A percentile compares a stretch with the other conserved stretches of the same genome.
Evolutionary conservation across 2,113 vertebrate genomes (phyloP).

Genomic region (cat (Felis catus)): DNA sequence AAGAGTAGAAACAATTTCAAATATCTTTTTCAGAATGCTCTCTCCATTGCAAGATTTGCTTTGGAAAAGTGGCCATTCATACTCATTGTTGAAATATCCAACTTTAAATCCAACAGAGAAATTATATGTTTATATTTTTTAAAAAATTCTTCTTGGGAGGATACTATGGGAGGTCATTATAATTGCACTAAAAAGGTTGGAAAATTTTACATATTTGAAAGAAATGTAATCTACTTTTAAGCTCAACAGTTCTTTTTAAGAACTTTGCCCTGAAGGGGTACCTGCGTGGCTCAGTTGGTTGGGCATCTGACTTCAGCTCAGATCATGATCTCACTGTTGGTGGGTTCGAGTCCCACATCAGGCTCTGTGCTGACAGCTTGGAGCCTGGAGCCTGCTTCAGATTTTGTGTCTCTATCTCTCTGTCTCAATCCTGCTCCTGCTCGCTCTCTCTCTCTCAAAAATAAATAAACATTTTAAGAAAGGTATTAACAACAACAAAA

Average conservation of each 20-base stretch:
- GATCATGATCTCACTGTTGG: too few species aligned
- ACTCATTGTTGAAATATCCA: background rate
- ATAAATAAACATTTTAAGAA: too few species aligned
- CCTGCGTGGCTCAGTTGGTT: too few species aligned
- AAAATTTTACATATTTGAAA: background rate
- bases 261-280: background rate
- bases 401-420: too few species aligned
- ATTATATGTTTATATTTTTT: background rate
- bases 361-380: too few species aligned
- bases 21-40: constrained; percentile 2
- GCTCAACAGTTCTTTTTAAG: background rate
- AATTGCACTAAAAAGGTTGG: background rate
- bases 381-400: too few species aligned
- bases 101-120: background rate
- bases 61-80: background rate
- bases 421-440: too few species aligned
- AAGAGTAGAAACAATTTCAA: constrained; percentile 3
- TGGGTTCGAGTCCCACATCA: too few species aligned
- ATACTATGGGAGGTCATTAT: background rate
- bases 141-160: background rate
- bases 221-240: background rate
- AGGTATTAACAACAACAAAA: background rate
- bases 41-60: background rate
- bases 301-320: too few species aligned
- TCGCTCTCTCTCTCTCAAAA: too few species aligned